phyloP scores from a whole-genome alignment of 2,113 vertebrate species.

The Brevimyrus niger region DNA sequence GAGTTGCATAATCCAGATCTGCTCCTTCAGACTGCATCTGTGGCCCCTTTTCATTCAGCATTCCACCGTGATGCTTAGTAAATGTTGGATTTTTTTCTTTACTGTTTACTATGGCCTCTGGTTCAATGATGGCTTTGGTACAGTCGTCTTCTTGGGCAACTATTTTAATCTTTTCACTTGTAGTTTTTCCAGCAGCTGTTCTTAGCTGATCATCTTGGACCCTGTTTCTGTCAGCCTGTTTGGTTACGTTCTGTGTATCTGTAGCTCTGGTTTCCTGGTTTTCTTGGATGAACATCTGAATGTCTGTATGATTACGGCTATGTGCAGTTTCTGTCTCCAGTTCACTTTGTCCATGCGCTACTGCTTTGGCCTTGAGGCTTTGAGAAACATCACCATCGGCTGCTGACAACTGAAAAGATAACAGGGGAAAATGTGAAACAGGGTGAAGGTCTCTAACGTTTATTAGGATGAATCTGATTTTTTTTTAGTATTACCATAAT shows the following conservation, averaged over 20 bases:
- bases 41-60: neutral
- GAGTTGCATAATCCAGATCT: neutral
- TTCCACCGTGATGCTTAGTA: neutral
- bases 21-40: neutral
- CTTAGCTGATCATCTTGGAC: constrained; percentile 15
- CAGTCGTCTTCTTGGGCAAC: constrained; percentile 15
- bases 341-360: constrained; percentile 20
- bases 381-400: constrained; percentile 31
- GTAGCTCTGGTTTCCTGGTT: neutral
- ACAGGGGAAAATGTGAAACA: constrained; percentile 15
- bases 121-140: neutral
- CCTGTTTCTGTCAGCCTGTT: neutral
- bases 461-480: neutral
- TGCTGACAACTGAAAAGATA: constrained; percentile 41
- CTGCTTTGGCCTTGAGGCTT: constrained; percentile 16
- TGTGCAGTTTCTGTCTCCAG: neutral
- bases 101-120: constrained; percentile 3
- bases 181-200: neutral
- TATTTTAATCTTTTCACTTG: neutral
- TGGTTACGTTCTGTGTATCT: constrained; percentile 24
- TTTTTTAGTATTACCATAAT: neutral
- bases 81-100: neutral
- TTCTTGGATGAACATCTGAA: neutral
- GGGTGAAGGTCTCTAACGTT: neutral
- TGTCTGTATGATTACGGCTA: constrained; percentile 14